Evolutionary conservation across 2,113 vertebrate species (phyloP), one percentile per base, ranked within the genome.

Genomic region (Prinia subflava): DNA sequence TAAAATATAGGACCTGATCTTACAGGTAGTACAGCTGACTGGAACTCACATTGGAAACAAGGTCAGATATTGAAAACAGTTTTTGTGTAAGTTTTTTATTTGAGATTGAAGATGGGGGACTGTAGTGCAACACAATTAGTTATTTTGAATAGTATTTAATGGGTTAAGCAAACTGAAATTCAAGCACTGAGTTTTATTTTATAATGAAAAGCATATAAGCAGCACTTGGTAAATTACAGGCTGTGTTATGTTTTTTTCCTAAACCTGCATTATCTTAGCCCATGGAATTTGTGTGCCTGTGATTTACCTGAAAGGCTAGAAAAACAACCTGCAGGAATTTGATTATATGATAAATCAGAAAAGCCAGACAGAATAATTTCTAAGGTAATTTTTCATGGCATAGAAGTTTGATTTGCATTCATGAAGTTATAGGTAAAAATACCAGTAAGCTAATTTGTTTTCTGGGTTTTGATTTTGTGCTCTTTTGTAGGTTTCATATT

Each of bases 221-320:
- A 86, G 22, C 2, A 8, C 46, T 47, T 44, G n/a, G 46, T 37
- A 77, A 85, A 74, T 90, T 63, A 77, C 31, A 85, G 59, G 12
- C 55, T 57, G 12, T 53, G 14, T 81, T 87, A 46, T 1, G 5
- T 14, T 88, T 86, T 87, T 87, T 94, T 59, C 42, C 22, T 87
- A 73, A 94, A 84, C 44, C 25, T 92, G 14, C 25, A 22, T 95
- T 93, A 42, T 92, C 35, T 88, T 81, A 50, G 39, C 59, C 55
- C 62, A 50, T 37, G 41, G 16, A 84, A 46, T 77, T 68, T 84
- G 39, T 63, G 33, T 82, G 73, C 49, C 27, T 83, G 1, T 94
- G 91, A 73, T 89, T 92, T 92, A 95, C 89, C 83, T 88, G 95
- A 92, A 94, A 92, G 74, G 74, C 95, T 78, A 86, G 95, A 96